Percentiles rank a stretch among this genome's conserved stretches.
These are phyloP conservation scores for Engystomops pustulosus DNA, from an alignment of 2,113 vertebrate species.

Conservation along the genomic window DNA sequence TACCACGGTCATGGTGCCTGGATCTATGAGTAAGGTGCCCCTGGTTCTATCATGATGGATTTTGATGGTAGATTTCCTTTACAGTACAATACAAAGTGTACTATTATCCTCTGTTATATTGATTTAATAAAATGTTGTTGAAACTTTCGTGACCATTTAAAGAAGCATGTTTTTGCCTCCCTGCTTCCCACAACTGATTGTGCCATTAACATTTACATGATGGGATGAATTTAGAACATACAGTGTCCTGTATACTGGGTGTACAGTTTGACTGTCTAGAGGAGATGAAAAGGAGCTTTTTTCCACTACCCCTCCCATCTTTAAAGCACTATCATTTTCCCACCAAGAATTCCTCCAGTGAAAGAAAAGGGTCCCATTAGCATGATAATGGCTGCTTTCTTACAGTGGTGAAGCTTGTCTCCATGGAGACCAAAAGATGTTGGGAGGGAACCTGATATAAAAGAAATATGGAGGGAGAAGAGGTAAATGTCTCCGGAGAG, in stretches of 20 bases:
- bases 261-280: constrained; percentile 9
- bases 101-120: too few species aligned
- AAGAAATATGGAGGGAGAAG: constrained; percentile 8
- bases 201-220: not conserved
- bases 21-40: too few species aligned
- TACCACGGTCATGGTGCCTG: too few species aligned
- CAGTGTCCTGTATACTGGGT: too few species aligned
- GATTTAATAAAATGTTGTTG: too few species aligned
- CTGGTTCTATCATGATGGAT: too few species aligned
- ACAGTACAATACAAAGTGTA: too few species aligned
- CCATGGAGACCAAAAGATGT: constrained; percentile 44
- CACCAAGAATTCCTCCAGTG: constrained; percentile 54
- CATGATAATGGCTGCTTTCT: constrained; percentile 51
- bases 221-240: not conserved
- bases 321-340: constrained; percentile 57
- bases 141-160: too few species aligned
- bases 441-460: constrained; percentile 14
- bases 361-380: constrained; percentile 44
- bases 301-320: constrained; percentile 41
- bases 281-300: constrained; percentile 8
- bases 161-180: too few species aligned
- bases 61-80: too few species aligned
- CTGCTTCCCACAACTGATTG: too few species aligned
- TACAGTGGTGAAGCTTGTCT: not conserved
- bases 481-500: not conserved